Base-by-base conservation (phyloP, 2,113 vertebrate species). In the Heteronetta atricapilla region DNA sequence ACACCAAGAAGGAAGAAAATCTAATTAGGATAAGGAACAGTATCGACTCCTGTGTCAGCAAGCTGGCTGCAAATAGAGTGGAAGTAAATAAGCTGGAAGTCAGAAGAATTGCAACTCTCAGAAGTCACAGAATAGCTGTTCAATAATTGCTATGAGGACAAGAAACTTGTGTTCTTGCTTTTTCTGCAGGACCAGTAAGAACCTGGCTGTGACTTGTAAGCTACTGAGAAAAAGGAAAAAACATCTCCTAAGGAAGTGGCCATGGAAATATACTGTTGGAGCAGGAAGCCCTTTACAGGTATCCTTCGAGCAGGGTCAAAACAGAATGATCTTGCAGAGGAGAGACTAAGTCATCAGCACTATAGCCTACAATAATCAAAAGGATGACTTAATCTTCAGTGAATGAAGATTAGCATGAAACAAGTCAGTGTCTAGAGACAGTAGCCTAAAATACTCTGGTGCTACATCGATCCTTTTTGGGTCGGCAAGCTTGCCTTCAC, bases 401-500 rank as follows among this genome's bases (percentile, higher is more conserved):
- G 72, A 86, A 88, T 74, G 56, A 80, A 52, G 82, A 17, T 70
- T 78, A 46, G 42, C 0, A 62, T 19, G 21, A 80, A 93, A 77
- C 34, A 85, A 79, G 7, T 55, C 42, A 50, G 67, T 28, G 58
- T 82, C n/a, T 88, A 80, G 55, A 68, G 67, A 88, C 44, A 89
- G 76, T 33, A 69, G 72, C 79, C 76, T 88, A 88, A 94, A 93
- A 94, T 88, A 93, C 23, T 34, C 38, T 69, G 38, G 68, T 81
- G 63, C 36, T 33, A 46, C 82, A 70, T 2, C 62, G 46, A 77
- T 74, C 31, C 28, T n/a, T 48, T 74, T 69, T 66, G 52, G 28
- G n/a, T 63, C 82, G 83, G 42, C 62, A 78, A 72, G 48, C 81
- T 68, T 38, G 38, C 38, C 38, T 38, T 91, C 72, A 55, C 76